Percentiles rank a stretch among this genome's conserved stretches.
Evolutionary conservation across 2,113 vertebrate species (phyloP).

Genomic region (Psilopsiagon aurifrons): DNA sequence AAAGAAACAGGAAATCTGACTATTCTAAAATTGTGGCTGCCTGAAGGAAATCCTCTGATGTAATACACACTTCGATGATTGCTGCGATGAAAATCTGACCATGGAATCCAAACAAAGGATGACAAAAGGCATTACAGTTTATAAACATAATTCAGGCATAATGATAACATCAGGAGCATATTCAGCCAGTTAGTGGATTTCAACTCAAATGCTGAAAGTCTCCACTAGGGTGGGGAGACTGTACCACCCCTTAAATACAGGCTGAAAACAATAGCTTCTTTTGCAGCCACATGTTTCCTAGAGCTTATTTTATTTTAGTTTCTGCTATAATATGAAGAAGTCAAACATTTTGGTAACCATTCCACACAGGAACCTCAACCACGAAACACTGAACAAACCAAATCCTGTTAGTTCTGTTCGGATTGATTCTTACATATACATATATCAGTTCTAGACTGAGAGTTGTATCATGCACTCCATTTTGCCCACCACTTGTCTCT

Average conservation of each 20-base stretch:
- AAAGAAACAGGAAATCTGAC: background rate
- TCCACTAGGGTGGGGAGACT: accelerated
- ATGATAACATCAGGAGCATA: background rate
- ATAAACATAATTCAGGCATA: background rate
- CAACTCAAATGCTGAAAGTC: background rate
- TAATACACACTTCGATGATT: background rate
- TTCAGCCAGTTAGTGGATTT: background rate
- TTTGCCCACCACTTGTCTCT: background rate
- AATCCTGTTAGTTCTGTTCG: background rate
- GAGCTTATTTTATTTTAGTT: background rate
- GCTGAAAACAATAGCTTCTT: background rate
- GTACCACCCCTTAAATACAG: background rate
- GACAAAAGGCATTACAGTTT: background rate
- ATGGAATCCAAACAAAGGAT: background rate
- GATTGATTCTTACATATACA: background rate
- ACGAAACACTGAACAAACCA: background rate
- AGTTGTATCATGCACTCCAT: background rate
- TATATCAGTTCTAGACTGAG: background rate
- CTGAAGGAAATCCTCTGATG: background rate
- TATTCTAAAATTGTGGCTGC: background rate
- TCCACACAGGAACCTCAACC: background rate
- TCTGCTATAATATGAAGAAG: background rate
- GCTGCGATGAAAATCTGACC: background rate
- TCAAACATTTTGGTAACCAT: background rate
- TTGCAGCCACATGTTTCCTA: background rate